Conservation (phyloP, 1,140 invertebrate species). For the Sitophilus oryzae region DNA sequence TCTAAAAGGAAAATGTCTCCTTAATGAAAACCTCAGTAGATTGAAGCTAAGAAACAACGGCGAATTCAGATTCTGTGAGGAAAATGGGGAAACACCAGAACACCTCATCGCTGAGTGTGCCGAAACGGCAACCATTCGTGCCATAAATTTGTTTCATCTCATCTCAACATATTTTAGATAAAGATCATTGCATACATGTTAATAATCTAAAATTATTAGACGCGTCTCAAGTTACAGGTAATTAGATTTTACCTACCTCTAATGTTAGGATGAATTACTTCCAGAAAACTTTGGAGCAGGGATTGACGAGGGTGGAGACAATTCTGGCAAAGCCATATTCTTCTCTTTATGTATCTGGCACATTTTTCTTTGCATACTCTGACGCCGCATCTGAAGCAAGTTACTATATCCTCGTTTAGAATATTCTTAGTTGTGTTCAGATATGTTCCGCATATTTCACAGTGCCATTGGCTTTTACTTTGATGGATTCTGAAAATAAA, state of each 20-base stretch:
- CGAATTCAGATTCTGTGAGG: no score
- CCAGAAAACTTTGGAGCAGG: constrained; percentile 35
- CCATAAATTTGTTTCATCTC: no score
- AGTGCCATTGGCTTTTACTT: constrained; percentile 34
- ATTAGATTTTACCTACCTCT: not conserved
- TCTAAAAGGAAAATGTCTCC: no score
- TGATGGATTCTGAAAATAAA: constrained; percentile 33
- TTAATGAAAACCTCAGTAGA: no score
- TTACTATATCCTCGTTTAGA: constrained; percentile 33
- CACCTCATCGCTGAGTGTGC: no score
- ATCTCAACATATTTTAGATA: no score
- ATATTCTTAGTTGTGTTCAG: constrained; percentile 34
- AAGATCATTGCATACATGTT: no score
- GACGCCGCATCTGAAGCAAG: constrained; percentile 35
- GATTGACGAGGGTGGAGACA: constrained; percentile 32
- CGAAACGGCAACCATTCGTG: no score
- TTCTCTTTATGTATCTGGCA: constrained; percentile 25
- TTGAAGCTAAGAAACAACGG: no score
- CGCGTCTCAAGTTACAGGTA: no score
- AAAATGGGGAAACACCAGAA: no score
- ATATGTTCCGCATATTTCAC: constrained; percentile 37
- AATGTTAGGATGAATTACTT: constrained; percentile 28
- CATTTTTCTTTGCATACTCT: constrained; percentile 36
- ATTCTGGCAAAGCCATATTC: constrained; percentile 35
- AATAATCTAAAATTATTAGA: not conserved